Conservation (phyloP, 2,113 vertebrate species). For the Oxygymnocypris stewartii region DNA sequence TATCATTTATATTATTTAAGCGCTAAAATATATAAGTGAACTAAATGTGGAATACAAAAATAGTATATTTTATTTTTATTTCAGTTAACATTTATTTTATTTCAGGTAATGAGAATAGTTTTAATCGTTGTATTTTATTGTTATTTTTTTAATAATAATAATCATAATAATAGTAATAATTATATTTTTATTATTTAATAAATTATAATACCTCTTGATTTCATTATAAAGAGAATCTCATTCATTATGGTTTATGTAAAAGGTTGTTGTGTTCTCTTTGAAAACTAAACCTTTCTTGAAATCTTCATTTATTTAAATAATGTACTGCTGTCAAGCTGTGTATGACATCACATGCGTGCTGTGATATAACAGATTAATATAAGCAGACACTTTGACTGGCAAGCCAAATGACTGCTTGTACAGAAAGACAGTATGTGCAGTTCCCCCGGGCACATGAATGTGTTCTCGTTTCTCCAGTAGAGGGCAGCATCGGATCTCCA, state of each 20-base stretch:
- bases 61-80: too few species aligned
- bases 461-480: conserved; percentile 55
- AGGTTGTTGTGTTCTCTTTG: too few species aligned
- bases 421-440: background rate
- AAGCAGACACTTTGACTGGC: background rate
- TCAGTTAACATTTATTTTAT: too few species aligned
- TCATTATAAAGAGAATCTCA: background rate
- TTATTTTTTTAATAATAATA: too few species aligned
- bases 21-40: too few species aligned
- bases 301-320: background rate
- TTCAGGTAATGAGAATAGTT: too few species aligned
- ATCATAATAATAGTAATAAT: too few species aligned
- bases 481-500: conserved; percentile 60
- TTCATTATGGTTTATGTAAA: background rate
- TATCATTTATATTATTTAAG: too few species aligned
- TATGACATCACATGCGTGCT: background rate
- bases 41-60: too few species aligned
- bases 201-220: too few species aligned
- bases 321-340: background rate
- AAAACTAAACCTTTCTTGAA: background rate
- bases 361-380: background rate
- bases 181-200: too few species aligned
- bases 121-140: too few species aligned
- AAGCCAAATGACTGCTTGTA: background rate
- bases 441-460: background rate